Evolutionary conservation across 2,888 invertebrate species (phyloP).

Genomic region (Dinocampus coccinellae): DNA sequence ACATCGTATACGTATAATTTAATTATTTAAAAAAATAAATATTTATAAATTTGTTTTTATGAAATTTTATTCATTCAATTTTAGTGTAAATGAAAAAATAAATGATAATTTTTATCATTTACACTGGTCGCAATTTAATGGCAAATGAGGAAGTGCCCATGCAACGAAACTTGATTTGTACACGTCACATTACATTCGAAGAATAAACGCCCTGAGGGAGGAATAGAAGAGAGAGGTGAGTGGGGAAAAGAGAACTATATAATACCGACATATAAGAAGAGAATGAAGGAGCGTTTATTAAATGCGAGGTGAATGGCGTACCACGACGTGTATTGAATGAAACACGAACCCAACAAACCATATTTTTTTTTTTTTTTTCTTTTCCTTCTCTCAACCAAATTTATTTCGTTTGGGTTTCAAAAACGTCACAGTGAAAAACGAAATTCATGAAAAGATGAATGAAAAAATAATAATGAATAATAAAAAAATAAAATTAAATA

Average conservation of each 20-base stretch:
- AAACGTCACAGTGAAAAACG: background rate
- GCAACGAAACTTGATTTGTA: background rate
- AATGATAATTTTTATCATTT: no score
- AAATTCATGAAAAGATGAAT: constrained; percentile 16
- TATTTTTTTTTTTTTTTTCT: no score
- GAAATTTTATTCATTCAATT: no score
- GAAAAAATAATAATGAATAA: constrained; percentile 14
- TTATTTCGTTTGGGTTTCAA: background rate
- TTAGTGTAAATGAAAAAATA: no score
- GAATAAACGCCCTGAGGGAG: constrained; percentile 4
- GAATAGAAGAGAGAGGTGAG: no score
- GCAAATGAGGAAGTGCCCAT: background rate
- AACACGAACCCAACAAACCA: constrained; percentile 44
- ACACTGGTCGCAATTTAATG: background rate
- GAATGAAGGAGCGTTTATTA: constrained; percentile 32
- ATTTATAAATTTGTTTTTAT: no score
- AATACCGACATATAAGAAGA: background rate
- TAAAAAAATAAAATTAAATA: constrained; percentile 7
- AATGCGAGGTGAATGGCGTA: constrained; percentile 42
- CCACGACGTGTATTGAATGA: constrained; percentile 45
- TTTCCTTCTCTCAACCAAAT: constrained; percentile 16
- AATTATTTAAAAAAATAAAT: no score
- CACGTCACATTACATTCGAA: background rate
- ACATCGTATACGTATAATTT: no score
- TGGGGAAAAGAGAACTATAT: constrained; percentile 18